Evolutionary conservation across 2,113 vertebrate species (phyloP), one percentile per base, ranked within the genome.

Genomic region (Hymenochirus boettgeri): DNA sequence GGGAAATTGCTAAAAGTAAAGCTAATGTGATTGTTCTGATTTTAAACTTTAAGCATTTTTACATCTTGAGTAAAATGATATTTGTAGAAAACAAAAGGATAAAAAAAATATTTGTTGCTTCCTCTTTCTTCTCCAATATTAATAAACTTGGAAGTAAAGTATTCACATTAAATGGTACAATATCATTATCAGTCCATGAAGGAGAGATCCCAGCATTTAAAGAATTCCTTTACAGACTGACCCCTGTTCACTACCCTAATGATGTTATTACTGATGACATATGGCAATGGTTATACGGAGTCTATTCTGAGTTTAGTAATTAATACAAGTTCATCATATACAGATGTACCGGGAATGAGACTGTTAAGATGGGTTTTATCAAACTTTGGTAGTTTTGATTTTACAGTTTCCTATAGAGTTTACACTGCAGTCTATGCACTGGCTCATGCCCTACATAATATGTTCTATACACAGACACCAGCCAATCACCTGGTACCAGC

Each of bases 361-460:
- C 46, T 19, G 9, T 48, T 8, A 9, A 1, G 2, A 23, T 21
- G 19, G 31, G 31, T 19, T 21, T 22, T 23, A 8, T 48, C 10
- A 22, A 5, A 10, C 8, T 21, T 10, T 48, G 33, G 6, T 4
- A 35, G 10, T 8, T 10, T 19, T 12, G 11, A 10, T 9, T 48
- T 10, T 21, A 48, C 19, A 22, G 1, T 22, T 12, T 1, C 46
- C 10, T 48, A 48, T 23, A 21, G 19, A 48, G 46, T 48, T 48
- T 48, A 48, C 46, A 48, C 19, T 5, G 46, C 46, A 48, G 46
- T 48, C 7, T 48, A 48, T 48, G 46, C 46, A 22, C 46, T 48
- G 46, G 46, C 46, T 2, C 19, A 22, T 22, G 46, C 46, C 21
- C 18, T 48, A 4, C 46, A 48, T 19, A 23, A 48, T 23, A 4